Evolutionary conservation across 2,888 invertebrate genomes (phyloP).

Genomic region (Miltochrista miniata): DNA sequence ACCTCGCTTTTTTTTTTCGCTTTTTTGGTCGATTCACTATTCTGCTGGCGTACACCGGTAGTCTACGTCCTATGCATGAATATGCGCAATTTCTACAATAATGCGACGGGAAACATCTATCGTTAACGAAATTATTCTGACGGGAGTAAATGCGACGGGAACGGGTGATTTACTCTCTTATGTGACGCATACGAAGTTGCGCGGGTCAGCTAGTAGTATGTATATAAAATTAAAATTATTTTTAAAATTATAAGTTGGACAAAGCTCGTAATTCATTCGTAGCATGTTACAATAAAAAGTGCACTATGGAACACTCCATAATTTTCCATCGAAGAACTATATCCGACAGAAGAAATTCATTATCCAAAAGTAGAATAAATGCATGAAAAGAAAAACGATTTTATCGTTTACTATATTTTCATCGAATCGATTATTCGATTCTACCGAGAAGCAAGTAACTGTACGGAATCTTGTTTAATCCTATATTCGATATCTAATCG

Average conservation of each 20-base stretch:
- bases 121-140: too few relatives aligned
- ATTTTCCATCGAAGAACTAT: slow-evolving; percentile 8
- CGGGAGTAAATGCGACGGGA: too few relatives aligned
- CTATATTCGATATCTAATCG: slow-evolving; percentile 12
- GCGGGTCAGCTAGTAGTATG: too few relatives aligned
- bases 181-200: too few relatives aligned
- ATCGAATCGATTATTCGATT: slow-evolving; percentile 7
- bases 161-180: too few relatives aligned
- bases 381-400: too few relatives aligned
- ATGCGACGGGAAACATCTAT: too few relatives aligned
- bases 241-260: slow-evolving; percentile 69
- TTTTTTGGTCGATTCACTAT: too few relatives aligned
- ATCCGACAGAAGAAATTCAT: slow-evolving; percentile 1
- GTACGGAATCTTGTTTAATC: slow-evolving; percentile 10
- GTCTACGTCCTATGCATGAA: too few relatives aligned
- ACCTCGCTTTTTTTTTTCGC: too few relatives aligned
- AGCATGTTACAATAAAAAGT: slow-evolving; percentile 52
- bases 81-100: too few relatives aligned
- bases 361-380: slow-evolving; percentile 1
- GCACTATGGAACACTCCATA: slow-evolving; percentile 14
- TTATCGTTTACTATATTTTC: slow-evolving; percentile 1
- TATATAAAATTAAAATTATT: slow-evolving; percentile 56
- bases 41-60: too few relatives aligned
- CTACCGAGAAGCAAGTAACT: slow-evolving; percentile 4
- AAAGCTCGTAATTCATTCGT: slow-evolving; percentile 47